phyloP scores from a whole-genome alignment of 2,888 invertebrate species.

The Elaeidobius kamerunicus region DNA sequence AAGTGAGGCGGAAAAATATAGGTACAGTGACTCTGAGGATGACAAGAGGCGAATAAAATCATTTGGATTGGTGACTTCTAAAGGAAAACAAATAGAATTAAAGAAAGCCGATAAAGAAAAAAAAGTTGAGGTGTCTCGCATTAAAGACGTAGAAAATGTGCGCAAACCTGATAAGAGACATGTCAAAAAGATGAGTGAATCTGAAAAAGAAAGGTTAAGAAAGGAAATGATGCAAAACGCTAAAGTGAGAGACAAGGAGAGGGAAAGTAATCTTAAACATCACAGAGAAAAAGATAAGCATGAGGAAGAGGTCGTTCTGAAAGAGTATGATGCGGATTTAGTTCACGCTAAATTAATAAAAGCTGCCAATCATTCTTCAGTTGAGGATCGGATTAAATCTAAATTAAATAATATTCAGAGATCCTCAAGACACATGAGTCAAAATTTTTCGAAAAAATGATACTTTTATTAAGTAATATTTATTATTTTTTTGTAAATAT shows the following conservation, averaged over 20 bases:
- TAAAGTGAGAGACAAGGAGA: constrained; percentile 62
- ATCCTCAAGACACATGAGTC: constrained; percentile 74
- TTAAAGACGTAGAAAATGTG: constrained; percentile 22
- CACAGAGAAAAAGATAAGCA: constrained; percentile 59
- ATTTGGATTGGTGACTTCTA: constrained; percentile 48
- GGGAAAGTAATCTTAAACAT: constrained; percentile 60
- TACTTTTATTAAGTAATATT: constrained; percentile 6
- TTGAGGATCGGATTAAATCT: constrained; percentile 81
- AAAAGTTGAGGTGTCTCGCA: constrained; percentile 17
- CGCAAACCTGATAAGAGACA: constrained; percentile 35
- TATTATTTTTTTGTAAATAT: background rate
- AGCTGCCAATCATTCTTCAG: constrained; percentile 64
- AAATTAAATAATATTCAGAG: constrained; percentile 90
- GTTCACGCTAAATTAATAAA: constrained; percentile 61
- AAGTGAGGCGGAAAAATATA: constrained; percentile 31
- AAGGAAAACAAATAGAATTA: constrained; percentile 45
- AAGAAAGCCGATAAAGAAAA: constrained; percentile 22
- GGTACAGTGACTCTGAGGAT: constrained; percentile 29
- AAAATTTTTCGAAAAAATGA: constrained; percentile 66
- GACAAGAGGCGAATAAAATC: constrained; percentile 39
- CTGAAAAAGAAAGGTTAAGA: constrained; percentile 67
- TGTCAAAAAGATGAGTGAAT: constrained; percentile 53
- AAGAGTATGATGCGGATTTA: constrained; percentile 56
- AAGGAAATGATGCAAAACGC: constrained; percentile 85
- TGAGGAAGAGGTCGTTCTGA: constrained; percentile 51